Percentiles rank a stretch among this genome's conserved stretches.
Conservation (phyloP, 2,888 invertebrate species). For the Phanerotoma sp. region DNA sequence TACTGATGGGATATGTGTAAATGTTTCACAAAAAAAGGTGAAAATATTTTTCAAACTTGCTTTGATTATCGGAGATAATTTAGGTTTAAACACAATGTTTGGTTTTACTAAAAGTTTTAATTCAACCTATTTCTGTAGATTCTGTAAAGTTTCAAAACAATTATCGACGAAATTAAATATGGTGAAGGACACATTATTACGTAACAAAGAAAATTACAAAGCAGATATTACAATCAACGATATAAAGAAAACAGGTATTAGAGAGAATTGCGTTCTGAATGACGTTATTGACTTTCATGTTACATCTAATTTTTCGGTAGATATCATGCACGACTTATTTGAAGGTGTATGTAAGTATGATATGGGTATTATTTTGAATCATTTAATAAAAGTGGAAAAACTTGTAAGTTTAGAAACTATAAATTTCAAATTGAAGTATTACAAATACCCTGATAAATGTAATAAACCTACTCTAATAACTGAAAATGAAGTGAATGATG, state of each 20-base stretch:
- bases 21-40: too few relatives aligned
- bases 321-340: conserved; percentile 28
- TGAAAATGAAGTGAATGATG: conserved; percentile 11
- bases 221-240: too few relatives aligned
- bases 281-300: conserved; percentile 22
- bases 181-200: too few relatives aligned
- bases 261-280: conserved; percentile 24
- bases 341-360: conserved; percentile 28
- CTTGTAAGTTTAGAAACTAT: conserved; percentile 10
- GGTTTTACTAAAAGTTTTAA: too few relatives aligned
- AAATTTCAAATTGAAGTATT: conserved; percentile 12
- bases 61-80: conserved; percentile 14
- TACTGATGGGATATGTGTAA: too few relatives aligned
- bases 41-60: too few relatives aligned
- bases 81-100: not conserved
- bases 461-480: conserved; percentile 13
- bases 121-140: too few relatives aligned
- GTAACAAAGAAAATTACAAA: too few relatives aligned
- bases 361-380: conserved; percentile 8
- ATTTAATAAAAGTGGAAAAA: conserved; percentile 9
- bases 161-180: too few relatives aligned
- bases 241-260: conserved; percentile 25
- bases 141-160: too few relatives aligned
- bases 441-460: conserved; percentile 4
- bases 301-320: conserved; percentile 8